Percentiles rank a stretch among this genome's conserved stretches.
phyloP scores from a whole-genome alignment of 2,888 invertebrate genomes.

The Tribolium freemani region DNA sequence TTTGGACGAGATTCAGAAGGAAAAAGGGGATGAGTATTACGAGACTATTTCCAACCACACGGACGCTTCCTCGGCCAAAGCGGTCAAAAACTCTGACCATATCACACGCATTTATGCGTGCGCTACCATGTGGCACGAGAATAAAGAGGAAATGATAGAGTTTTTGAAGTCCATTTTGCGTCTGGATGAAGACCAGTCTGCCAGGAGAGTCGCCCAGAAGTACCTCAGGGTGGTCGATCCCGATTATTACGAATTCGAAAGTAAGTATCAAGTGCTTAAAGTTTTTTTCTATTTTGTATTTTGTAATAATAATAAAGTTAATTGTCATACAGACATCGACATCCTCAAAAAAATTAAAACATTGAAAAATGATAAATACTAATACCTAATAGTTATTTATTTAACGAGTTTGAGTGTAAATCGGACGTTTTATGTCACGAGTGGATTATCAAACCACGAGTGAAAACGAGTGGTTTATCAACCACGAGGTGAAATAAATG shows the following conservation, averaged over 20 bases:
- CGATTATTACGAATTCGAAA: slow-evolving; percentile 98
- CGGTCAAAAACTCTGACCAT: slow-evolving; percentile 87
- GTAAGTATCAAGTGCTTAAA: too few relatives aligned
- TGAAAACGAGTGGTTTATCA: too few relatives aligned
- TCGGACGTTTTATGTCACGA: too few relatives aligned
- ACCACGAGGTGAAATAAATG: too few relatives aligned
- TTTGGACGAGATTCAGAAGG: slow-evolving; percentile 91
- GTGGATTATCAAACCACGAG: too few relatives aligned
- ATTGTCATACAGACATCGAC: too few relatives aligned
- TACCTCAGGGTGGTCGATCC: slow-evolving; percentile 94
- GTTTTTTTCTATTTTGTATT: too few relatives aligned
- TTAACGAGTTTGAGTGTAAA: too few relatives aligned
- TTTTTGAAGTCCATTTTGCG: slow-evolving; percentile 96
- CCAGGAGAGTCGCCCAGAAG: slow-evolving; percentile 94
- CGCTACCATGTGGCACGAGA: slow-evolving; percentile 99
- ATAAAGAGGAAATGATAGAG: slow-evolving; percentile 97
- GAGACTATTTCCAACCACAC: slow-evolving; percentile 96
- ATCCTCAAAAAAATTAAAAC: too few relatives aligned
- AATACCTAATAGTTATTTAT: too few relatives aligned
- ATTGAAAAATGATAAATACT: too few relatives aligned
- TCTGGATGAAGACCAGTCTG: slow-evolving; percentile 97
- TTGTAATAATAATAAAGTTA: too few relatives aligned
- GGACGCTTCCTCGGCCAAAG: slow-evolving; percentile 85
- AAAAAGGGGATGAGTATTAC: slow-evolving; percentile 92
- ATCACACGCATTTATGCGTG: slow-evolving; percentile 96